phyloP scores from a whole-genome alignment of 2,888 invertebrate genomes.

The Lasioglossum marginatum region DNA sequence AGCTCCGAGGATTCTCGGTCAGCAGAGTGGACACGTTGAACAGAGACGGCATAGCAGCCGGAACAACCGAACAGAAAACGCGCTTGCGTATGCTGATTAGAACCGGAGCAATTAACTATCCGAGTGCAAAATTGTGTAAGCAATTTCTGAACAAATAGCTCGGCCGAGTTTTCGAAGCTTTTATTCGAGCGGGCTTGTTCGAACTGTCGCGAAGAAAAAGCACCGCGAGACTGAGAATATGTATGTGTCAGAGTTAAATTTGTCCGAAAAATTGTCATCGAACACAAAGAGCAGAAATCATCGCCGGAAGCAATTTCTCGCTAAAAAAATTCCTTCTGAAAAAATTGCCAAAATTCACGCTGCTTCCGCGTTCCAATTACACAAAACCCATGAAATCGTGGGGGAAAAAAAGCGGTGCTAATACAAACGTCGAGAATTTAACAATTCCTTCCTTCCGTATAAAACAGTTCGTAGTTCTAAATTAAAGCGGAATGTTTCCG shows the following conservation, averaged over 20 bases:
- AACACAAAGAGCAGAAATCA: background rate
- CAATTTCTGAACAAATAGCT: constrained; percentile 50
- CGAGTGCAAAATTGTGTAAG: constrained; percentile 52
- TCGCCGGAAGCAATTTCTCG: background rate
- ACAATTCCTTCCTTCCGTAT: background rate
- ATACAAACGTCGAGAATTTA: background rate
- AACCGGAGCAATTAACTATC: constrained; percentile 41
- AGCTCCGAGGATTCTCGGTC: background rate
- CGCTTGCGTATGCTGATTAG: constrained; percentile 28
- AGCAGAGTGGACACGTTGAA: background rate
- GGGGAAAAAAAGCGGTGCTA: background rate
- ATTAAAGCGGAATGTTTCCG: background rate
- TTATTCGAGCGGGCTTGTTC: background rate
- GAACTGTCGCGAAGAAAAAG: background rate
- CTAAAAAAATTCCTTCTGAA: background rate
- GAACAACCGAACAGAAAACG: constrained; percentile 22
- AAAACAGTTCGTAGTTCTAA: background rate
- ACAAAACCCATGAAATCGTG: background rate
- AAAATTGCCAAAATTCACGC: background rate
- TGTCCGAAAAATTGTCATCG: background rate
- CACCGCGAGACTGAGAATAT: too few species aligned
- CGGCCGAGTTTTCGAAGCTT: background rate
- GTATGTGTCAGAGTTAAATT: too few species aligned
- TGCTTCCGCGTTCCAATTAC: background rate
- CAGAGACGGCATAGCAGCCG: background rate